Evolutionary conservation across 1,140 invertebrate genomes (phyloP).

Genomic region (Lepeophtheirus salmonis): DNA sequence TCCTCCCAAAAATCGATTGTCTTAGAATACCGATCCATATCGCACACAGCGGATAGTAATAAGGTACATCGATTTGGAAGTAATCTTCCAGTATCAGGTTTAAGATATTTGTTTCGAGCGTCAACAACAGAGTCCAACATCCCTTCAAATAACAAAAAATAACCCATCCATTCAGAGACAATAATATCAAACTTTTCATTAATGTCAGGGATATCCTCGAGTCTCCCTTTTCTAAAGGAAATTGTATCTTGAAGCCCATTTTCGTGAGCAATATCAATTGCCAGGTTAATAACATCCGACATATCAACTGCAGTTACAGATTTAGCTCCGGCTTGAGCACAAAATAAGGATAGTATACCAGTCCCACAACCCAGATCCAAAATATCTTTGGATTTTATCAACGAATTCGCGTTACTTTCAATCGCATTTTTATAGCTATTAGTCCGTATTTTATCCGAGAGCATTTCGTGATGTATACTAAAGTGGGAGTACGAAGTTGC

Average conservation of each 20-base stretch:
- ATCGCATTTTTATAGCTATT: constrained; percentile 85
- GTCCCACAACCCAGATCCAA: constrained; percentile 94
- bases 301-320: constrained; percentile 85
- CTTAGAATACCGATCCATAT: constrained; percentile 51
- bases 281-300: constrained; percentile 66
- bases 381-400: constrained; percentile 43
- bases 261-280: constrained; percentile 44
- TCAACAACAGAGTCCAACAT: constrained; percentile 83
- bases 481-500: constrained; percentile 94
- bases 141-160: constrained; percentile 90
- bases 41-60: constrained; percentile 67
- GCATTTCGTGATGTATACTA: constrained; percentile 91
- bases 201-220: constrained; percentile 67
- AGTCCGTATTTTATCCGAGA: constrained; percentile 71
- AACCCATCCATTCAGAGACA: constrained; percentile 99
- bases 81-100: constrained; percentile 48
- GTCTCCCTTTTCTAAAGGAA: constrained; percentile 55
- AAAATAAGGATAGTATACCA: constrained; percentile 86
- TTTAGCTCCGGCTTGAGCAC: constrained; percentile 74
- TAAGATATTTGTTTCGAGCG: constrained; percentile 80
- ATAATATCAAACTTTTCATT: constrained; percentile 80
- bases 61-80: constrained; percentile 77
- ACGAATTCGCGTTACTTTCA: constrained; percentile 44
- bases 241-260: constrained; percentile 51
- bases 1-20: constrained; percentile 75